Evolutionary conservation across 1,140 invertebrate genomes (phyloP), one percentile per base, ranked within the genome.

Genomic region (Megalonaias nervosa): DNA sequence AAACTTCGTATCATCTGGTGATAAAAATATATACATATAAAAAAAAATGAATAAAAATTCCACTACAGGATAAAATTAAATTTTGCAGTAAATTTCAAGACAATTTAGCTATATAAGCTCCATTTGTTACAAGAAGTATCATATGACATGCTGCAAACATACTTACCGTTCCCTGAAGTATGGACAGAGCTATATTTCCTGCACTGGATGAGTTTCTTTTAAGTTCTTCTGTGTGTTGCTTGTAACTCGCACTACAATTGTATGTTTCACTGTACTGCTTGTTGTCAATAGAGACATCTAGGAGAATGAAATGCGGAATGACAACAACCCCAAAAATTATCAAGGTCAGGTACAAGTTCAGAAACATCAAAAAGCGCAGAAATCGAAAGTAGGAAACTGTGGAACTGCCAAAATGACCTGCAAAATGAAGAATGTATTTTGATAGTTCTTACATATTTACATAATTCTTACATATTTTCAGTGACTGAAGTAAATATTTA

Each of bases 301-400:
- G 62, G 12, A 74, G 74, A 13, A 78, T 26, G 4, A 86, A 70
- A 61, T 79, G 84, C 13, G 85, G 85, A 31, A 88, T 38, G 12
- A 82, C 68, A 17, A 87, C 83, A 48, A 85, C 71, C n/a, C 79
- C n/a, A 14, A 87, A 74, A 64, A 84, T 88, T 13, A 93, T 75
- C 21, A 92, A 56, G 31, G 91, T 90, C 57, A 93, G 89, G 70
- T 92, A 77, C 55, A 93, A 72, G 88, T 95, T 94, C 38, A 95
- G 85, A n/a, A 93, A 87, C 86, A 96, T 93, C 60, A 96, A 90
- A 93, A 93, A 94, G 64, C 94, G 91, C 23, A 95, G 90, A 83
- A 95, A 94, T 84, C 93, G 93, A 87, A 96, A 95, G 89, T 94
- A 96, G 0, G 93, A 93, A 12, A 93, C 93, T 19, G 94, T 93